Conservation (phyloP, 2,888 invertebrate species). For the Dryocosmus kuriphilus region DNA sequence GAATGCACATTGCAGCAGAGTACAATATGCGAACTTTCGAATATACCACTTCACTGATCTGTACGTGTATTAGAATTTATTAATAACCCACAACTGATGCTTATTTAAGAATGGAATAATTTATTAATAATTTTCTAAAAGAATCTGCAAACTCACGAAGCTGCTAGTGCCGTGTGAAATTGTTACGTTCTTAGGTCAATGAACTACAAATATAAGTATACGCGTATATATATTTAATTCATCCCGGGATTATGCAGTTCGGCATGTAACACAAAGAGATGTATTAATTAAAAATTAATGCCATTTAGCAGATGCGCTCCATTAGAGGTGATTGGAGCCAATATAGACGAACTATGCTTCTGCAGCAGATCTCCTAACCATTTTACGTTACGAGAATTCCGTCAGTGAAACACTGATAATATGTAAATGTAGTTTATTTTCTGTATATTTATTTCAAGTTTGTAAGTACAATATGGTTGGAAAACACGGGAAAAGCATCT, state of each 20-base stretch:
- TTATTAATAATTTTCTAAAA: not conserved
- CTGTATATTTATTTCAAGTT: not conserved
- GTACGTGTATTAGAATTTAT: not conserved
- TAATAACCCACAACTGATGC: not conserved
- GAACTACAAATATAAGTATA: conserved; percentile 55
- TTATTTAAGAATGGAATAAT: not conserved
- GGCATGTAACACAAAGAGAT: conserved; percentile 42
- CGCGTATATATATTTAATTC: conserved; percentile 16
- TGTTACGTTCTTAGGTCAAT: conserved; percentile 52
- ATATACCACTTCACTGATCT: not conserved
- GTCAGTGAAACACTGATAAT: not conserved
- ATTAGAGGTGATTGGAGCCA: conserved; percentile 64
- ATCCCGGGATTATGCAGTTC: conserved; percentile 46
- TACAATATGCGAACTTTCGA: not conserved
- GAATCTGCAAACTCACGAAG: not conserved
- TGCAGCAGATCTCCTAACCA: not conserved
- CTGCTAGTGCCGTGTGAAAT: not conserved
- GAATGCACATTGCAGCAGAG: not conserved
- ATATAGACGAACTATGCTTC: conserved; percentile 35
- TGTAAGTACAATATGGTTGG: not conserved
- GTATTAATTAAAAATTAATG: conserved; percentile 72
- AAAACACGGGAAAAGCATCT: not conserved
- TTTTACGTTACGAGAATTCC: not conserved
- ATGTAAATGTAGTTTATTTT: not conserved
- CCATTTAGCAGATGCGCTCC: conserved; percentile 64